Evolutionary conservation across 2,113 vertebrate species (phyloP).

Genomic region (Aix galericulata): DNA sequence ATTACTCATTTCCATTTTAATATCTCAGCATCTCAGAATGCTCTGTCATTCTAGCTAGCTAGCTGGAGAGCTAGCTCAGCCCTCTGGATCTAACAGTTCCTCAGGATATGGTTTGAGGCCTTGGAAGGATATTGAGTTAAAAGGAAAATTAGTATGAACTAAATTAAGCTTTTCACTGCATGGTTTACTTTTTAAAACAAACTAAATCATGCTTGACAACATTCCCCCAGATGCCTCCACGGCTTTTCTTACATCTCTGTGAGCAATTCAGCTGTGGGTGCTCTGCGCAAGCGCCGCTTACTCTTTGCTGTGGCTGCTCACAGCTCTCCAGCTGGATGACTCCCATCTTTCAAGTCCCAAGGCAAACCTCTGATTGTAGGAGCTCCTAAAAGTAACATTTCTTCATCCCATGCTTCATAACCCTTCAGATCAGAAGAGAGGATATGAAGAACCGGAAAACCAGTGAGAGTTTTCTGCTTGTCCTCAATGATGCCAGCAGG

Average conservation of each 20-base stretch:
- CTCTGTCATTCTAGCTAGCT: not conserved
- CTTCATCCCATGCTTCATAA: not conserved
- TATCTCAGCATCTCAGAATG: not conserved
- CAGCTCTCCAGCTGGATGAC: not conserved
- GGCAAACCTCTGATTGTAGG: not conserved
- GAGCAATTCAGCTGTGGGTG: not conserved
- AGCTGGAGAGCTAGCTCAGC: not conserved
- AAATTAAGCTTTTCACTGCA: conserved; percentile 15
- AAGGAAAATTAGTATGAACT: conserved; percentile 45
- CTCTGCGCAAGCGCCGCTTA: not conserved
- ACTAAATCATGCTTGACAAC: not conserved
- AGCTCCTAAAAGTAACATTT: not conserved
- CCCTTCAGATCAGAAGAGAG: not conserved
- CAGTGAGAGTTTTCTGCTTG: not conserved
- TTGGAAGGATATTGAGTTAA: conserved; percentile 47
- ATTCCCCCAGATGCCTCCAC: not conserved
- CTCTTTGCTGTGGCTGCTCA: not conserved
- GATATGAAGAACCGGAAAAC: not conserved
- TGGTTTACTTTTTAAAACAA: not conserved
- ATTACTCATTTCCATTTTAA: conserved; percentile 49
- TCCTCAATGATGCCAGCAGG: not conserved
- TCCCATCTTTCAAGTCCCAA: not conserved
- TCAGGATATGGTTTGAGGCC: conserved; percentile 14
- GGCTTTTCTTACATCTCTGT: not conserved
- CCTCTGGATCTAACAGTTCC: not conserved